phyloP scores from a whole-genome alignment of 2,888 invertebrate genomes.

The Apamea epomidion region DNA sequence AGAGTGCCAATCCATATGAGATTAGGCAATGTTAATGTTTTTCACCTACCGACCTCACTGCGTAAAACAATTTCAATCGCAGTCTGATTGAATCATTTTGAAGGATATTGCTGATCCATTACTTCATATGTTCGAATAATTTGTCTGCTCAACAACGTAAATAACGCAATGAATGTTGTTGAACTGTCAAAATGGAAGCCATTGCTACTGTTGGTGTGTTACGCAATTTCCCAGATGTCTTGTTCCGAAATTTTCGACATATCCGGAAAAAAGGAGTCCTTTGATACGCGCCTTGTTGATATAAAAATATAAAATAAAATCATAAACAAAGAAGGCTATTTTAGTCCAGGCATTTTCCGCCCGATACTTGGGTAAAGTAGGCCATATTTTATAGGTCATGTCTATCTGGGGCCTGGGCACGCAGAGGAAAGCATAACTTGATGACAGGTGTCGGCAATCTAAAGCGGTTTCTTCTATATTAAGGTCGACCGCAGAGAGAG shows the following conservation, averaged over 20 bases:
- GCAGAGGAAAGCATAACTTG: neutral
- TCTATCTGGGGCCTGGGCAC: conserved; percentile 2
- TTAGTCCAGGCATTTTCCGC: conserved; percentile 6
- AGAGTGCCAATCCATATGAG: too few species aligned
- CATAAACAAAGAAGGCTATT: conserved; percentile 17
- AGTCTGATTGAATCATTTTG: too few species aligned
- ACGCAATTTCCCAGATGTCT: too few species aligned
- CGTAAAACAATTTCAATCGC: too few species aligned
- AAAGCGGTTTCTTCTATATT: neutral
- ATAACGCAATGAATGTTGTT: too few species aligned
- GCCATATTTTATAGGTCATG: conserved; percentile 16
- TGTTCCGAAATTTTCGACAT: neutral
- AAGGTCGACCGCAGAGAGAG: neutral
- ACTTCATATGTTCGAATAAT: too few species aligned
- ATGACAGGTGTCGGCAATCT: neutral
- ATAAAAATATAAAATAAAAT: neutral
- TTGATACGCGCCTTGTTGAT: neutral
- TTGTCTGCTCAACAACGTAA: too few species aligned
- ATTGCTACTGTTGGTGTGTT: too few species aligned
- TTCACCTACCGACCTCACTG: too few species aligned
- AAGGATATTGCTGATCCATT: too few species aligned
- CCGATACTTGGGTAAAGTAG: conserved; percentile 6
- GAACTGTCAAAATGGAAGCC: too few species aligned
- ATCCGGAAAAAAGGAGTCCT: neutral
- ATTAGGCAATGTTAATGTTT: too few species aligned